Evolutionary conservation across 2,113 vertebrate genomes (phyloP).

Genomic region (Motacilla alba): DNA sequence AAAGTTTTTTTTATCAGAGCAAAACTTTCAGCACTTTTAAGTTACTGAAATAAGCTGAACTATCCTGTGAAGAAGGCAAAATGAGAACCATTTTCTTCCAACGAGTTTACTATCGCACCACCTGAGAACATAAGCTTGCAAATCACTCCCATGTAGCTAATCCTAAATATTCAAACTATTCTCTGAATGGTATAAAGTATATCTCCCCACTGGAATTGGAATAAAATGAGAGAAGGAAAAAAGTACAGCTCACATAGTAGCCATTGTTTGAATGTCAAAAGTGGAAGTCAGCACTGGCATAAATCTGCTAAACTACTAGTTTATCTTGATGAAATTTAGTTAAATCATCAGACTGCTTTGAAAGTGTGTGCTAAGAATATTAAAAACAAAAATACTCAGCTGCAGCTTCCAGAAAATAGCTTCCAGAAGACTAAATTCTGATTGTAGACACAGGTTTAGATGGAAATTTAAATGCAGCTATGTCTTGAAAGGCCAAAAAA

Average conservation of each 20-base stretch:
- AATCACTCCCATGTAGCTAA: constrained; percentile 8
- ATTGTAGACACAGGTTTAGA: not conserved
- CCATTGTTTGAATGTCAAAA: not conserved
- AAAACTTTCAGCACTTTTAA: not conserved
- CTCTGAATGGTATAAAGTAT: not conserved
- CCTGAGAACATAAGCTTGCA: not conserved
- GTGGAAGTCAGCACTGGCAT: not conserved
- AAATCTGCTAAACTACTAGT: not conserved
- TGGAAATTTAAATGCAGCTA: not conserved
- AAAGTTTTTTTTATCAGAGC: not conserved
- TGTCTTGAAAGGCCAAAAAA: not conserved
- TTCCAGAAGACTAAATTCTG: not conserved
- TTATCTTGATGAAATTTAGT: not conserved
- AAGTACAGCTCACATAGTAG: not conserved
- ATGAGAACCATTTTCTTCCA: not conserved
- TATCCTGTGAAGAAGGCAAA: not conserved
- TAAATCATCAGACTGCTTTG: not conserved
- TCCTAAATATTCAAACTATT: not conserved
- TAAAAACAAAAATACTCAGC: not conserved
- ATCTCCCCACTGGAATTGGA: not conserved
- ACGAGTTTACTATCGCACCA: not conserved
- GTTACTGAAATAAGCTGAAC: not conserved
- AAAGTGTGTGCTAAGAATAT: not conserved
- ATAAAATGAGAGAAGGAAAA: not conserved
- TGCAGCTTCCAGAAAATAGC: not conserved